phyloP scores from a whole-genome alignment of 2,888 invertebrate genomes.

The Altica lythri region DNA sequence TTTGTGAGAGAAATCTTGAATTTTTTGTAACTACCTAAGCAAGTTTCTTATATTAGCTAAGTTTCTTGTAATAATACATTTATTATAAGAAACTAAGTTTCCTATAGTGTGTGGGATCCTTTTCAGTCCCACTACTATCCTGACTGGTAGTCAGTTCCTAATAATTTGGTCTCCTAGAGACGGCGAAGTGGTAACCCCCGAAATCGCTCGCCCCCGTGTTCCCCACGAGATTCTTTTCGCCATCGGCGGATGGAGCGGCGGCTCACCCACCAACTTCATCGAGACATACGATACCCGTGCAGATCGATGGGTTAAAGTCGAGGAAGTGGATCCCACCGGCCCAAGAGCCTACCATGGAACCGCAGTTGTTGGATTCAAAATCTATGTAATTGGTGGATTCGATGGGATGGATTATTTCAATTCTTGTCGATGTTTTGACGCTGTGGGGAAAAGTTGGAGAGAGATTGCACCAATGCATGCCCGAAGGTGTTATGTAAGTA shows the following conservation, averaged over 20 bases:
- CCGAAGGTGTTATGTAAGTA: slow-evolving; percentile 85
- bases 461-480: slow-evolving; percentile 91
- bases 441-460: slow-evolving; percentile 81
- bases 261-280: slow-evolving; percentile 75
- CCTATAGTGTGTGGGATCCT: too few relatives aligned
- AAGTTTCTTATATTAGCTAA: too few relatives aligned
- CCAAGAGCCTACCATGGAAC: slow-evolving; percentile 94
- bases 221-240: slow-evolving; percentile 90
- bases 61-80: too few relatives aligned
- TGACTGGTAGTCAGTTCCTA: slow-evolving; percentile 36
- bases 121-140: slow-evolving; percentile 31
- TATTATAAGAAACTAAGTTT: too few relatives aligned
- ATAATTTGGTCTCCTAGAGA: slow-evolving; percentile 59
- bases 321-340: slow-evolving; percentile 80
- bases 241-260: slow-evolving; percentile 79
- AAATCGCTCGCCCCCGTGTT: slow-evolving; percentile 80
- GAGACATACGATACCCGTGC: slow-evolving; percentile 90
- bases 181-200: slow-evolving; percentile 81
- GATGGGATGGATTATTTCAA: slow-evolving; percentile 63
- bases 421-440: slow-evolving; percentile 72
- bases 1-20: too few relatives aligned
- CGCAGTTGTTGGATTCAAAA: slow-evolving; percentile 80
- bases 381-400: slow-evolving; percentile 91
- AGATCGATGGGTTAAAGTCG: slow-evolving; percentile 85
- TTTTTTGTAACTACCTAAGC: too few relatives aligned